Percentiles rank a stretch among this genome's conserved stretches.
Evolutionary conservation across 2,888 invertebrate genomes (phyloP).

Genomic region (Limnephilus auricula): DNA sequence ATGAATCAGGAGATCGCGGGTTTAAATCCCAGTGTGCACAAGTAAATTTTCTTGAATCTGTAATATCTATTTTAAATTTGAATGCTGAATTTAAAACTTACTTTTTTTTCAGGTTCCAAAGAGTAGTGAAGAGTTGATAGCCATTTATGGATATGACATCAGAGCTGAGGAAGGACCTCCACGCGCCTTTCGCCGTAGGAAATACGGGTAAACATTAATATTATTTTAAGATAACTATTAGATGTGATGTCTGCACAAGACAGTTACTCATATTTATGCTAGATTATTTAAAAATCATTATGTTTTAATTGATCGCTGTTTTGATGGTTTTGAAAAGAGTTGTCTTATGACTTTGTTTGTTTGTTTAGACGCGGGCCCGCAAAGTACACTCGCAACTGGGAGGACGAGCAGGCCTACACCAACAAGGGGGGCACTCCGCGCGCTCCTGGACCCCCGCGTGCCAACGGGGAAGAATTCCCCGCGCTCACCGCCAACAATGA

Average conservation of each 20-base stretch:
- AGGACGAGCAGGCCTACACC: conserved; percentile 92
- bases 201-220: conserved; percentile 84
- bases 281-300: too few relatives aligned
- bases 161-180: conserved; percentile 95
- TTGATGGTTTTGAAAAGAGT: background rate
- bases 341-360: background rate
- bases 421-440: conserved; percentile 67
- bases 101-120: conserved; percentile 85
- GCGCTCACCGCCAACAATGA: conserved; percentile 70
- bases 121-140: conserved; percentile 88
- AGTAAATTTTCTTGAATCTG: too few relatives aligned
- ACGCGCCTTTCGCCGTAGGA: conserved; percentile 88
- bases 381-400: conserved; percentile 95
- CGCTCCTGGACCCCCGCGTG: conserved; percentile 69
- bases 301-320: too few relatives aligned
- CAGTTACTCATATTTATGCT: too few relatives aligned
- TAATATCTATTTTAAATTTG: too few relatives aligned
- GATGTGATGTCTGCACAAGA: too few relatives aligned
- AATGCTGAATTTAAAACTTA: background rate
- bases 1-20: too few relatives aligned
- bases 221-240: too few relatives aligned
- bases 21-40: too few relatives aligned
- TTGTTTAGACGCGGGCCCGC: conserved; percentile 88
- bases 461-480: conserved; percentile 78
- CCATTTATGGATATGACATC: conserved; percentile 96